A percentile compares a stretch with the other conserved stretches of the same genome.
phyloP scores from a whole-genome alignment of 2,113 vertebrate species.

The Phaethon lepturus region DNA sequence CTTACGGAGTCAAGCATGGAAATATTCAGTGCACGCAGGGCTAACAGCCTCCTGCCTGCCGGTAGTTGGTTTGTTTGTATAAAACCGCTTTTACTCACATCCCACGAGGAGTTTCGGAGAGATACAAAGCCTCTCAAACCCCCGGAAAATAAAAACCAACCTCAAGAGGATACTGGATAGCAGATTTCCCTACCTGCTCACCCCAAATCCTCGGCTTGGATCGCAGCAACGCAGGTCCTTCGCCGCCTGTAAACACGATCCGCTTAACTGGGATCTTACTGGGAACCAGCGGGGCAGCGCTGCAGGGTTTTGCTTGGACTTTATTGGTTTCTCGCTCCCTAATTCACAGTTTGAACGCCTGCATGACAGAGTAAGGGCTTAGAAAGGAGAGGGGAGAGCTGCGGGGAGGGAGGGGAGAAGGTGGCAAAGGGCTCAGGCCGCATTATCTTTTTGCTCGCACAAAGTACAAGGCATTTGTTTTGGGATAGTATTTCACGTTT shows the following conservation, averaged over 20 bases:
- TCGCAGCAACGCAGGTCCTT: not conserved
- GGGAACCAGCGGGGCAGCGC: slow-evolving; percentile 14
- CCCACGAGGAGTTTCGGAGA: fast-evolving
- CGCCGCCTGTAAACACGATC: slow-evolving; percentile 53
- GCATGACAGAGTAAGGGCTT: slow-evolving; percentile 8
- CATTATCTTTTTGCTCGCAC: slow-evolving; percentile 98
- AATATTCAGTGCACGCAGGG: not conserved
- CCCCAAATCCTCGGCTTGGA: slow-evolving; percentile 40
- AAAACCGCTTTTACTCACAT: not conserved
- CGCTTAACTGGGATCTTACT: not conserved
- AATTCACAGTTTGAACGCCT: slow-evolving; percentile 70
- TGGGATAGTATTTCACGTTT: slow-evolving; percentile 98
- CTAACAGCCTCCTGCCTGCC: not conserved
- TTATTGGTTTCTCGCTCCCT: slow-evolving; percentile 61
- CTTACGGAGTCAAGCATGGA: not conserved
- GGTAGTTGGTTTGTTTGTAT: not conserved
- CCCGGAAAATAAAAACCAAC: not conserved
- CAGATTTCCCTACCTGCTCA: not conserved
- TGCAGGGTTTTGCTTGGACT: slow-evolving; percentile 48
- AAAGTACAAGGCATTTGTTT: slow-evolving; percentile 99
- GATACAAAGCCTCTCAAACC: not conserved
- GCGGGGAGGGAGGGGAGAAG: not conserved
- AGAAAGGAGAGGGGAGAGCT: slow-evolving; percentile 26
- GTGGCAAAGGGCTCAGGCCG: not conserved
- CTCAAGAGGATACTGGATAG: not conserved